Base-by-base conservation (phyloP, 2,113 vertebrate genomes). In the Epinephelus lanceolatus region DNA sequence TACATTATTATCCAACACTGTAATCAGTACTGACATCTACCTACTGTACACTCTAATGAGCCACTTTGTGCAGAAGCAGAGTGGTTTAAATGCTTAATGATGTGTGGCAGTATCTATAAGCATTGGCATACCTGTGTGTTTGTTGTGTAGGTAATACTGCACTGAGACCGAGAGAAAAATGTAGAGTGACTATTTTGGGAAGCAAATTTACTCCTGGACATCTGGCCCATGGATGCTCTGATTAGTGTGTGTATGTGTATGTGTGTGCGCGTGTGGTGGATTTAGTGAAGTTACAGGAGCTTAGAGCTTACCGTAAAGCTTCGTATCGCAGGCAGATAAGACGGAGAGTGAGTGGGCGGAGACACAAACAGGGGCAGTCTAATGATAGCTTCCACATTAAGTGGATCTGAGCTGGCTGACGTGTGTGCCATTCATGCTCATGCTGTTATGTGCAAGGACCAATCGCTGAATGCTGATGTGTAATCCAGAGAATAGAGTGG, bases 271-370 rank as follows among this genome's bases (percentile, higher is more conserved):
- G 33, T 7, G 6, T 37, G 33, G 67, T 49, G 57, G 93, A 61
- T 86, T 93, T 84, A 86, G 86, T 88, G 80, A 92, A 80, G 87
- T 87, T 81, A 88, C 77, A 71, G 63, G 67, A 86, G 88, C 83
- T 92, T 89, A 91, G 72, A 91, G 91, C 88, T 94, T 91, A 93
- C 78, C 6, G 69, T 86, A 57, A 67, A 83, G 91, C 92, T 90
- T 87, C 96, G 96, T 85, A 96, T 95, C 80, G 94, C 95, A 83
- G 96, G 95, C 95, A 40, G 95, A 77, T 88, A 77, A 85, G 81
- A 83, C 11, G 63, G 53, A 71, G 85, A 86, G 78, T 80, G 52
- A 80, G 70, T 70, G 86, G 80, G 86, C 14, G 65, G 74, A 84
- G 81, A 77, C 78, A 75, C 75, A 79, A 53, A 80, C 45, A 55